A percentile compares a stretch with the other conserved stretches of the same genome.
phyloP scores from a whole-genome alignment of 2,113 vertebrate genomes.

The Dasyprocta punctata region DNA sequence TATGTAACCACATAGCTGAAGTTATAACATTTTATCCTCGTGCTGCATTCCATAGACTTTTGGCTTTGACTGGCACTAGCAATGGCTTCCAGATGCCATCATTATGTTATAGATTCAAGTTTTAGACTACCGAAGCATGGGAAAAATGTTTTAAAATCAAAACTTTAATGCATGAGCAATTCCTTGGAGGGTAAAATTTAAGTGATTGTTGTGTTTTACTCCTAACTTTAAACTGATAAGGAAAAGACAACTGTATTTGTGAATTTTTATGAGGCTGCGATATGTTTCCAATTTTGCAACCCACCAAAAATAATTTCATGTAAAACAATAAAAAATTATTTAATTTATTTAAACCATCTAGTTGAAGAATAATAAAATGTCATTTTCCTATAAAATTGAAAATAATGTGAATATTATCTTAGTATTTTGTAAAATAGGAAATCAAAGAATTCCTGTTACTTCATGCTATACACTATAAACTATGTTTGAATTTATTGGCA shows the following conservation, averaged over 20 bases:
- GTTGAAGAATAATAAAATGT: constrained; percentile 52
- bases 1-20: constrained; percentile 51
- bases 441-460: background rate
- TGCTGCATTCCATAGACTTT: constrained; percentile 80
- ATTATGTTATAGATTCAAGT: constrained; percentile 68
- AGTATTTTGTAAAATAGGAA: constrained; percentile 41
- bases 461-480: background rate
- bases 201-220: constrained; percentile 46
- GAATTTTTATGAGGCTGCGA: constrained; percentile 61
- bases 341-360: constrained; percentile 48
- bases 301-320: background rate
- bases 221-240: constrained; percentile 3
- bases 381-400: constrained; percentile 6
- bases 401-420: constrained; percentile 21
- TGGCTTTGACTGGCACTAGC: constrained; percentile 77
- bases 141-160: background rate
- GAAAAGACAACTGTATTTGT: constrained; percentile 43
- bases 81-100: constrained; percentile 86
- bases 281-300: constrained; percentile 64
- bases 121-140: constrained; percentile 67
- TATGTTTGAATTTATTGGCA: background rate
- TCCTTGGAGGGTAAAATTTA: constrained; percentile 31
- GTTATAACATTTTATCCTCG: constrained; percentile 76
- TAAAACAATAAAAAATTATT: constrained; percentile 12
- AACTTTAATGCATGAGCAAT: background rate